These are phyloP conservation scores for Ptilodon capucinus DNA, from an alignment of 2,888 invertebrate species.

Conservation along the genomic window DNA sequence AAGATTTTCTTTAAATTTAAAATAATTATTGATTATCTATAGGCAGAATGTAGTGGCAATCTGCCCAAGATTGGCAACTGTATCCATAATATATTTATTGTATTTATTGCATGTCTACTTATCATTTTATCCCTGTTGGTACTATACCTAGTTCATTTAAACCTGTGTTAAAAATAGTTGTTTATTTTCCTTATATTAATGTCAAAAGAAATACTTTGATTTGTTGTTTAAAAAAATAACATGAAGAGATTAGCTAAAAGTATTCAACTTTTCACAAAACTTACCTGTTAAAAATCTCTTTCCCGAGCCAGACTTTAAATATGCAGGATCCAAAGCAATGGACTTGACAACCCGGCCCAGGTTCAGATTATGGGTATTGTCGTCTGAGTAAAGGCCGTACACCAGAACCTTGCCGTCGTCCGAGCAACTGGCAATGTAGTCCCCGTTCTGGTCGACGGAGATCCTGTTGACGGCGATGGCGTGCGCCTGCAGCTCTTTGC, in stretches of 20 bases:
- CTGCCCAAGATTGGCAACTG: too few relatives aligned
- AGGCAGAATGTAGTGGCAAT: too few relatives aligned
- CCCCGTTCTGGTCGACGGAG: constrained; percentile 96
- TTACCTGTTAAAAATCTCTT: constrained; percentile 90
- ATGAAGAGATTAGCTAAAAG: too few relatives aligned
- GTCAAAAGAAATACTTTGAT: too few relatives aligned
- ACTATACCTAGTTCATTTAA: too few relatives aligned
- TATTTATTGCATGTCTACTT: too few relatives aligned
- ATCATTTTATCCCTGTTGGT: too few relatives aligned
- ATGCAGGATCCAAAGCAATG: constrained; percentile 92
- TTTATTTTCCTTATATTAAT: too few relatives aligned
- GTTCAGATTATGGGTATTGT: constrained; percentile 90
- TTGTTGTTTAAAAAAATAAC: neutral
- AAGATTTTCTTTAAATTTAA: too few relatives aligned
- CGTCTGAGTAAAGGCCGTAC: constrained; percentile 92
- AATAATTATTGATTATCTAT: too few relatives aligned
- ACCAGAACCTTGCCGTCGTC: constrained; percentile 95
- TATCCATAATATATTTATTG: too few relatives aligned
- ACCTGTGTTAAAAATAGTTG: too few relatives aligned
- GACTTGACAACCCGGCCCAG: constrained; percentile 93
- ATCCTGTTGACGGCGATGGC: constrained; percentile 97
- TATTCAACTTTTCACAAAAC: neutral
- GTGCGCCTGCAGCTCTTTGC: constrained; percentile 89
- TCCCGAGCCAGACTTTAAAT: constrained; percentile 88
- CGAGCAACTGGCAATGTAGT: constrained; percentile 95